phyloP scores from a whole-genome alignment of 2,888 invertebrate species.

The Galeopsomyia nigrocyanea region DNA sequence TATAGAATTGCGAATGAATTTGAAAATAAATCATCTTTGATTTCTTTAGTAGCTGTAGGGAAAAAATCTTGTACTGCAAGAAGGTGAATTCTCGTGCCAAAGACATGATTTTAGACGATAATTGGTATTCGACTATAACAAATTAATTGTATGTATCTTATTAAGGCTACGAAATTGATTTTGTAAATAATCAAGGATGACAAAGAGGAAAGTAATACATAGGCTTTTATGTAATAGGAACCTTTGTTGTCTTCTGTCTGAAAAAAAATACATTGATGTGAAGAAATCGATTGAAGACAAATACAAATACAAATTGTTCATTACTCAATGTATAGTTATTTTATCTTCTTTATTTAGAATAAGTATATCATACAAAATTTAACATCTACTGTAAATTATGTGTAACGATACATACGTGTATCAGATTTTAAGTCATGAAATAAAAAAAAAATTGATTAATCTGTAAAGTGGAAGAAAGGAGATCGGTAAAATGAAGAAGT shows the following conservation, averaged over 20 bases:
- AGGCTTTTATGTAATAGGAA: conserved; percentile 8
- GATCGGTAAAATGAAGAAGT: no score
- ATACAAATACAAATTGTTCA: neutral
- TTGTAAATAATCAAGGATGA: conserved; percentile 23
- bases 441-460: conserved; percentile 30
- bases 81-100: conserved; percentile 68
- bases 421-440: conserved; percentile 17
- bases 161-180: conserved; percentile 9
- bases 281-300: neutral
- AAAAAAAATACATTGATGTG: conserved; percentile 28
- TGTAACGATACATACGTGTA: conserved; percentile 8
- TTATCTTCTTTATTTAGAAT: neutral
- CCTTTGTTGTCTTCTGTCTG: conserved; percentile 27
- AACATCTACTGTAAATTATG: conserved; percentile 1
- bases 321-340: neutral
- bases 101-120: conserved; percentile 52
- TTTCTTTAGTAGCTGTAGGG: conserved; percentile 36
- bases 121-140: conserved; percentile 32
- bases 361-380: neutral
- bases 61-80: conserved; percentile 49
- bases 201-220: conserved; percentile 21
- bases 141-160: conserved; percentile 27
- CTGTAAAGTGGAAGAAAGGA: conserved; percentile 7
- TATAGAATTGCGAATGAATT: conserved; percentile 23
- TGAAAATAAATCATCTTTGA: neutral